Percentiles rank a stretch among this genome's conserved stretches.
Conservation (phyloP, 2,113 vertebrate genomes). For the Astur gentilis region DNA sequence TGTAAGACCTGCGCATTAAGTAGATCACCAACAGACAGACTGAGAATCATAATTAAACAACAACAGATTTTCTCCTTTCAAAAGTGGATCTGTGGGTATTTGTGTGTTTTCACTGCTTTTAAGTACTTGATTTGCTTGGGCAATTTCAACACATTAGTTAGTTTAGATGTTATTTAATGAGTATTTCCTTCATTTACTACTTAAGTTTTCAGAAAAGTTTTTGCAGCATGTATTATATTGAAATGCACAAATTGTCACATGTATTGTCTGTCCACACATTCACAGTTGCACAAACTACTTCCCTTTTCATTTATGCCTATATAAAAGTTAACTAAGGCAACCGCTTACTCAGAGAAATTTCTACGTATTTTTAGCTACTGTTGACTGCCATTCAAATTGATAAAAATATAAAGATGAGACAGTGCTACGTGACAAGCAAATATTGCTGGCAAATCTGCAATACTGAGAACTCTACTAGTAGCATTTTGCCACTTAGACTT, state of each 20-base stretch:
- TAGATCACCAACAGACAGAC: not conserved
- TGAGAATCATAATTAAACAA: not conserved
- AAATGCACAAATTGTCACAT: not conserved
- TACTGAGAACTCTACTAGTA: not conserved
- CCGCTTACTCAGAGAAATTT: slow-evolving; percentile 20
- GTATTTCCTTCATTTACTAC: not conserved
- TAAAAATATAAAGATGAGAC: slow-evolving; percentile 9
- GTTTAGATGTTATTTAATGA: not conserved
- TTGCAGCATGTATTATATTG: not conserved
- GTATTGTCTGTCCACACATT: not conserved
- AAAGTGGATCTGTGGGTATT: not conserved
- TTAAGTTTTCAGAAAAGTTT: not conserved
- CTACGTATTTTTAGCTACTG: slow-evolving; percentile 1
- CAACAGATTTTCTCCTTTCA: not conserved
- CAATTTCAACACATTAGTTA: not conserved
- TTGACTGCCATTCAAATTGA: not conserved
- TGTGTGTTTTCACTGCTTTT: not conserved
- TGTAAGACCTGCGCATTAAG: not conserved
- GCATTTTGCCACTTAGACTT: not conserved
- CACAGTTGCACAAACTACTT: slow-evolving; percentile 15
- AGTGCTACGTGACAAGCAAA: not conserved
- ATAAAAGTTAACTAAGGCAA: slow-evolving; percentile 35
- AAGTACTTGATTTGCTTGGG: not conserved
- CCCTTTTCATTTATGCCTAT: not conserved
- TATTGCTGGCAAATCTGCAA: not conserved